Conservation (phyloP, 2,113 vertebrate species). For the Actenoides hombroni region DNA sequence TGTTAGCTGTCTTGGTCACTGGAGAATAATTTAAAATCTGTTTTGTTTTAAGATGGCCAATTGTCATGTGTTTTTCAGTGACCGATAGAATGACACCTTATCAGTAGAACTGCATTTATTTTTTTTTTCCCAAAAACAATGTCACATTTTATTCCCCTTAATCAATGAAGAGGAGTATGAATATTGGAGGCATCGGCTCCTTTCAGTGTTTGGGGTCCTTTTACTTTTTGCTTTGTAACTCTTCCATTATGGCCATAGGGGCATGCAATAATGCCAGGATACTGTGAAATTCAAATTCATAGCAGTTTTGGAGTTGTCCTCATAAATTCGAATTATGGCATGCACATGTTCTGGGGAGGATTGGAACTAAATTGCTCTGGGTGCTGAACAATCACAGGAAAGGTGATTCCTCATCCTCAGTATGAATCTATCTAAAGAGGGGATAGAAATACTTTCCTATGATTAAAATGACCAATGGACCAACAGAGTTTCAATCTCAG, state of each 20-base stretch:
- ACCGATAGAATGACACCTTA: neutral
- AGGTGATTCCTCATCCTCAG: neutral
- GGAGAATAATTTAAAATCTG: constrained; percentile 21
- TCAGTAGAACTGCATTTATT: neutral
- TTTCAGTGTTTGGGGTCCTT: neutral
- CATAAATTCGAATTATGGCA: neutral
- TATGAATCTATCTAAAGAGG: neutral
- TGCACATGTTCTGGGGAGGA: neutral
- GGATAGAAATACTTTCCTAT: neutral
- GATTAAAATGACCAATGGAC: neutral
- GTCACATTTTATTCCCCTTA: neutral
- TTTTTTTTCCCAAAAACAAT: neutral
- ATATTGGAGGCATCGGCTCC: neutral
- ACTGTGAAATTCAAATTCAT: neutral
- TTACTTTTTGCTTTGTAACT: neutral
- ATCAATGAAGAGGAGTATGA: neutral
- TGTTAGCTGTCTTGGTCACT: neutral
- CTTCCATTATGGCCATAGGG: neutral
- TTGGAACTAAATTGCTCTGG: neutral
- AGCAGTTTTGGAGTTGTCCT: neutral
- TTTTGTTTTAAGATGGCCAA: neutral
- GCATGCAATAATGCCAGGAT: neutral
- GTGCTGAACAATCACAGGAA: neutral
- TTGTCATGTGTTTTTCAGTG: neutral
- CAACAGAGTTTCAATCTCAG: neutral